Evolutionary conservation across 2,113 vertebrate genomes (phyloP).

Genomic region (Brienomyrus brachyistius): DNA sequence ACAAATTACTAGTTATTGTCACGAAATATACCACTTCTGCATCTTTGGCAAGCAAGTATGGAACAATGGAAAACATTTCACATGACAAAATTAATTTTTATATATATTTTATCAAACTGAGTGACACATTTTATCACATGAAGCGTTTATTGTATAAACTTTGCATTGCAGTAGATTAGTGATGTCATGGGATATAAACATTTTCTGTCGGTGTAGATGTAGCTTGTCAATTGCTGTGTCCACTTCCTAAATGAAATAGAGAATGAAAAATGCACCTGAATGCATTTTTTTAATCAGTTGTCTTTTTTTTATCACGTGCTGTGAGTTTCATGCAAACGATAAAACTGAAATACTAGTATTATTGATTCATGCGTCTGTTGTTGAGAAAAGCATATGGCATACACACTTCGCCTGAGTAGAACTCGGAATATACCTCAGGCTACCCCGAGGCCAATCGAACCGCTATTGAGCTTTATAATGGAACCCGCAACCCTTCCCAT

Average conservation of each 20-base stretch:
- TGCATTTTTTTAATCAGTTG: not conserved
- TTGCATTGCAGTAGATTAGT: not conserved
- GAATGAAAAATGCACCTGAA: not conserved
- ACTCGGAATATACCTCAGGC: not conserved
- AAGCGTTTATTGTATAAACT: not conserved
- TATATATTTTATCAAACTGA: not conserved
- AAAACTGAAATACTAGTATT: not conserved
- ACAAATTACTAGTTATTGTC: not conserved
- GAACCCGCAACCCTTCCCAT: constrained; percentile 1
- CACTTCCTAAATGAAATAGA: not conserved
- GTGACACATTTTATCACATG: not conserved
- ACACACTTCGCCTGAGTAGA: constrained; percentile 6
- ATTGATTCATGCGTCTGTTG: not conserved
- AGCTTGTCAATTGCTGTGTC: not conserved
- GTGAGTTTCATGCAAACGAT: not conserved
- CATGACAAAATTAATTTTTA: not conserved
- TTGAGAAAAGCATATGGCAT: constrained; percentile 9
- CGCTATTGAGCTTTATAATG: constrained; percentile 16
- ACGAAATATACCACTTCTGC: not conserved
- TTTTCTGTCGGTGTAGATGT: not conserved
- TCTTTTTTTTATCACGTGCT: not conserved
- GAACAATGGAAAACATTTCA: not conserved
- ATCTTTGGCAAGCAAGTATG: not conserved
- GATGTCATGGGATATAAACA: not conserved
- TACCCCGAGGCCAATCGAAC: constrained; percentile 13